phyloP scores from a whole-genome alignment of 2,888 invertebrate species.

The Trichopoda pennipes region DNA sequence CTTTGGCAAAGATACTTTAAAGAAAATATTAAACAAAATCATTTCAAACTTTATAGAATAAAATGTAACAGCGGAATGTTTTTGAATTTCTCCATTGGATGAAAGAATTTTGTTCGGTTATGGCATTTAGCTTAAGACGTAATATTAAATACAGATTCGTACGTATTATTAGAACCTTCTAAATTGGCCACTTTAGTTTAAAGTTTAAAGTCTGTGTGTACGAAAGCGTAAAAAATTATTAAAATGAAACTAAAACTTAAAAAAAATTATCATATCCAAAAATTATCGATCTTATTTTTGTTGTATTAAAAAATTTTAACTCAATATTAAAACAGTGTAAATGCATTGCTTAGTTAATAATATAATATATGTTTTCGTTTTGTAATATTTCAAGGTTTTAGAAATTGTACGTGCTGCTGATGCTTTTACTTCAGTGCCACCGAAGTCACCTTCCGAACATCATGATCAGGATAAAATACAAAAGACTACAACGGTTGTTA shows the following conservation, averaged over 20 bases:
- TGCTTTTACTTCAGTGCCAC: conserved; percentile 82
- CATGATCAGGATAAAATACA: conserved; percentile 83
- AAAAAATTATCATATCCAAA: no score
- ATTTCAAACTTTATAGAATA: no score
- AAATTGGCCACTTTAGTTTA: conserved; percentile 14
- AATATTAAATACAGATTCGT: no score
- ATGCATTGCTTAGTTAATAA: no score
- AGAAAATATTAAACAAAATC: no score
- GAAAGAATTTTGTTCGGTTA: no score
- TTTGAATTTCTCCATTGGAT: no score
- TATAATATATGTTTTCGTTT: conserved; percentile 25
- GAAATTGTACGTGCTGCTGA: conserved; percentile 93
- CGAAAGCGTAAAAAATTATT: conserved; percentile 5
- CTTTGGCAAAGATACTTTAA: conserved; percentile 27
- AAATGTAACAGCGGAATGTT: no score
- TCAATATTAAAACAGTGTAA: no score
- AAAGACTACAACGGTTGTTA: conserved; percentile 95
- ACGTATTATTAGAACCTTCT: no score
- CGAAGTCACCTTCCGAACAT: conserved; percentile 88
- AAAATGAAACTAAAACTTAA: conserved; percentile 21
- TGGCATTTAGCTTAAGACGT: no score
- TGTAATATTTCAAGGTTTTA: conserved; percentile 84
- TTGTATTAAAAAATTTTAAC: no score
- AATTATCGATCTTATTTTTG: not conserved
- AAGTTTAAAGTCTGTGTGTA: conserved; percentile 22